Evolutionary conservation across 2,113 vertebrate species (phyloP).

Genomic region (Piaya cayana): DNA sequence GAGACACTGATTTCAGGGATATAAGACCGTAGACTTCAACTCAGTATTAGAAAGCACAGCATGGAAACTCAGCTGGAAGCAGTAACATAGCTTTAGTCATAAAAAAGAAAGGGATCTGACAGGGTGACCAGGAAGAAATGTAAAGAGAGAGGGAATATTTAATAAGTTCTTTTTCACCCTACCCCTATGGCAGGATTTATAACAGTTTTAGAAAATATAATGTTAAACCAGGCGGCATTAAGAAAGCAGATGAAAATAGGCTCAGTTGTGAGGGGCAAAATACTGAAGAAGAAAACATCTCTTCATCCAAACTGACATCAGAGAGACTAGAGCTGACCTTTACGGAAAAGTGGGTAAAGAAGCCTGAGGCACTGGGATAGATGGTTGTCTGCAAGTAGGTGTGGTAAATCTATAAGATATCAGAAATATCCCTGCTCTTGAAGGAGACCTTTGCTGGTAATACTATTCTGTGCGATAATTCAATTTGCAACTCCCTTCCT

Average conservation of each 20-base stretch:
- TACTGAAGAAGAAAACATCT: not conserved
- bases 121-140: not conserved
- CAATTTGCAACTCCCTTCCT: not conserved
- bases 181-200: not conserved
- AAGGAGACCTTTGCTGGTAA: not conserved
- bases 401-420: not conserved
- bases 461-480: not conserved
- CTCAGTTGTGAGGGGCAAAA: not conserved
- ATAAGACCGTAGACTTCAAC: not conserved
- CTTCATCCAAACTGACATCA: not conserved
- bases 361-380: not conserved
- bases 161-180: not conserved
- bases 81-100: not conserved
- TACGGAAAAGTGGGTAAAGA: not conserved
- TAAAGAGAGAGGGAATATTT: not conserved
- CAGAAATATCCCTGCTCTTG: fast-evolving
- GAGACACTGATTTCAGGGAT: not conserved
- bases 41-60: not conserved
- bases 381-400: not conserved
- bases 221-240: not conserved
- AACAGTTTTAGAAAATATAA: not conserved
- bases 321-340: not conserved
- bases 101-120: not conserved
- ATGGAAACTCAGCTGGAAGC: not conserved
- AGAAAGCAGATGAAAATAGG: not conserved